Evolutionary conservation across 1,140 invertebrate species (phyloP).

Genomic region (Agrilus planipennis): DNA sequence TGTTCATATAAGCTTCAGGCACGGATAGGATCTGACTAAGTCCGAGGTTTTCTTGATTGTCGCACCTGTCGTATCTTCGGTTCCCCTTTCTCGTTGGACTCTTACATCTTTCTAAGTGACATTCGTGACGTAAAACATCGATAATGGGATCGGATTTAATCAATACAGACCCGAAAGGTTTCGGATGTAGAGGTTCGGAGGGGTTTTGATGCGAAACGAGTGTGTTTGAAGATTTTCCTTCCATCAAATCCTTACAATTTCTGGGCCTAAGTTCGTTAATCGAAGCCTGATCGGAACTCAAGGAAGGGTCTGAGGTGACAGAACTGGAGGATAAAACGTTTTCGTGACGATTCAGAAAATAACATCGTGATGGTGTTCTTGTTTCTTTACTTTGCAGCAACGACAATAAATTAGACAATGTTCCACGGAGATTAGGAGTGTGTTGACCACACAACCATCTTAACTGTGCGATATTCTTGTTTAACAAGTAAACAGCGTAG

Average conservation of each 20-base stretch:
- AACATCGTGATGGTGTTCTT: too few relatives aligned
- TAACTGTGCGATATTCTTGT: slow-evolving; percentile 78
- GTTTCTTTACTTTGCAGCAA: slow-evolving; percentile 3
- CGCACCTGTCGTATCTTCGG: slow-evolving; percentile 1
- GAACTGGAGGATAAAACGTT: too few relatives aligned
- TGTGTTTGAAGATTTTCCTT: too few relatives aligned
- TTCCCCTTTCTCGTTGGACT: slow-evolving; percentile 1
- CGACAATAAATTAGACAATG: slow-evolving; percentile 56
- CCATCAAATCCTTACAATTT: too few relatives aligned
- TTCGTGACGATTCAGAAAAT: too few relatives aligned
- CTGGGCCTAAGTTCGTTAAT: too few relatives aligned
- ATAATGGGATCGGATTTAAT: slow-evolving; percentile 14
- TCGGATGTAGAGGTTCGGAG: too few relatives aligned
- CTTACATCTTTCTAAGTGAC: slow-evolving; percentile 6
- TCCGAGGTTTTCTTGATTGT: slow-evolving; percentile 10
- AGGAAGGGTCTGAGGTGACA: too few relatives aligned
- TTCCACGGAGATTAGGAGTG: slow-evolving; percentile 57
- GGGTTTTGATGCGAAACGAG: too few relatives aligned
- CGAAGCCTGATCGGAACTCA: too few relatives aligned
- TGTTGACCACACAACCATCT: slow-evolving; percentile 58
- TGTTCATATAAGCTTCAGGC: slow-evolving; percentile 29
- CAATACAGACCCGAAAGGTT: background rate
- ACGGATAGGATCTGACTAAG: slow-evolving; percentile 28
- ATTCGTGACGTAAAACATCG: slow-evolving; percentile 12
- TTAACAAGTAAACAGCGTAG: slow-evolving; percentile 77